Evolutionary conservation across 2,888 invertebrate species (phyloP).

Genomic region (Iphiclides podalirius): DNA sequence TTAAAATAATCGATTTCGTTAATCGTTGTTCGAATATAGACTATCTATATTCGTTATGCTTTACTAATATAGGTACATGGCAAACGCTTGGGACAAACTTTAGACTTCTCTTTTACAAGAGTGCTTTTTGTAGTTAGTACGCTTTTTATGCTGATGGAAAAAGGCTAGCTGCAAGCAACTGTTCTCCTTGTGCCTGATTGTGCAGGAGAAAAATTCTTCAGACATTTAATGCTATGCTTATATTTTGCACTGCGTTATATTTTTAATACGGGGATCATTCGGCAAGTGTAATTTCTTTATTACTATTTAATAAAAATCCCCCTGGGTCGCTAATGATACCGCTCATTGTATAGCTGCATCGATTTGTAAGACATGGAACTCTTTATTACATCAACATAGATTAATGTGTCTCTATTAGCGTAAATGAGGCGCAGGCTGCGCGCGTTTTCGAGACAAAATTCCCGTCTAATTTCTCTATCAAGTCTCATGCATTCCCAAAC

Average conservation of each 20-base stretch:
- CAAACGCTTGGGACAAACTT: neutral
- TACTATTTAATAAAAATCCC: too few species aligned
- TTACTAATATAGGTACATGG: neutral
- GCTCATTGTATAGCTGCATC: neutral
- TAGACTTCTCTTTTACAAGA: neutral
- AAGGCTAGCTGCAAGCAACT: neutral
- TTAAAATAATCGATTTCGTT: neutral
- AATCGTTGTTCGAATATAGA: neutral
- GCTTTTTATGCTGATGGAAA: neutral
- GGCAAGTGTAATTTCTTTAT: too few species aligned
- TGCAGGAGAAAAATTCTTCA: neutral
- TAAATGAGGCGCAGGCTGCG: constrained; percentile 62
- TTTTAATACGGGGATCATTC: neutral
- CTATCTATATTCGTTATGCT: neutral
- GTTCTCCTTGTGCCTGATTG: neutral
- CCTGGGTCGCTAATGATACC: neutral
- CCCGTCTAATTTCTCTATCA: constrained; percentile 7
- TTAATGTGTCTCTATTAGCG: constrained; percentile 63
- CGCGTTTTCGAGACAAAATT: constrained; percentile 41
- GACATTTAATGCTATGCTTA: neutral
- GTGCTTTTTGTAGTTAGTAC: constrained; percentile 1
- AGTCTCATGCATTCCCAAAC: constrained; percentile 27
- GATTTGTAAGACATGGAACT: constrained; percentile 27
- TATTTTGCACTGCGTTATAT: neutral
- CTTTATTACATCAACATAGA: constrained; percentile 63